Conservation (phyloP, 2,797 vertebrate genomes). For the Siniperca undulata region DNA sequence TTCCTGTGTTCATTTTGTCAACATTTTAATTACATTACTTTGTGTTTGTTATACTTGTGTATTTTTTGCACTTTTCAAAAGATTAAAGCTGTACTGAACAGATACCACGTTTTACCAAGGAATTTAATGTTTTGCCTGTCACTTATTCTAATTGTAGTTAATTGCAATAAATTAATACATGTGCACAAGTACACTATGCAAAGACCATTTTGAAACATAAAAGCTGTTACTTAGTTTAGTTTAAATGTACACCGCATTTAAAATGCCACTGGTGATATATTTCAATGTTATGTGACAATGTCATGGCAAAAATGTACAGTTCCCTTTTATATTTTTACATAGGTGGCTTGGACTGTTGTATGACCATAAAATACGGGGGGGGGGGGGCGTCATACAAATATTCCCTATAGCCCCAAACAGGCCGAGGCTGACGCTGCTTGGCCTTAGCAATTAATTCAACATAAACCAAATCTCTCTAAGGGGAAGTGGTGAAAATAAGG, state of each 20-base stretch:
- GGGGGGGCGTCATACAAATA: not conserved
- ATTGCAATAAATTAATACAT: not conserved
- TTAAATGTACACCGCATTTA: not conserved
- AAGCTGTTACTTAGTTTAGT: not conserved
- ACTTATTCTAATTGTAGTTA: not conserved
- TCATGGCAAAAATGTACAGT: not conserved
- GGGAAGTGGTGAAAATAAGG: slow-evolving; percentile 3
- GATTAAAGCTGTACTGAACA: not conserved
- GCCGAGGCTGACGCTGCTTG: not conserved
- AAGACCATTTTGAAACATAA: not conserved
- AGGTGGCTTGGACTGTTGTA: not conserved
- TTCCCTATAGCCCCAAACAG: not conserved
- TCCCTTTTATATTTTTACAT: not conserved
- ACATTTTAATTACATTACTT: not conserved
- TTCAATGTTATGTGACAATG: not conserved
- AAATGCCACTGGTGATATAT: not conserved
- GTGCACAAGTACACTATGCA: not conserved
- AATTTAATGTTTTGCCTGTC: not conserved
- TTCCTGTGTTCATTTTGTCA: slow-evolving; percentile 49
- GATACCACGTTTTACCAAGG: not conserved
- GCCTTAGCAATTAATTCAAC: slow-evolving; percentile 5
- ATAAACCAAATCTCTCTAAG: slow-evolving; percentile 16
- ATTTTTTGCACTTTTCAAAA: slow-evolving; percentile 1
- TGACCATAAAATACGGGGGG: not conserved
- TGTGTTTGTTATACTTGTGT: not conserved